phyloP scores from a whole-genome alignment of 92 coral and sea anemone genomes.

The Actinostola sp. region DNA sequence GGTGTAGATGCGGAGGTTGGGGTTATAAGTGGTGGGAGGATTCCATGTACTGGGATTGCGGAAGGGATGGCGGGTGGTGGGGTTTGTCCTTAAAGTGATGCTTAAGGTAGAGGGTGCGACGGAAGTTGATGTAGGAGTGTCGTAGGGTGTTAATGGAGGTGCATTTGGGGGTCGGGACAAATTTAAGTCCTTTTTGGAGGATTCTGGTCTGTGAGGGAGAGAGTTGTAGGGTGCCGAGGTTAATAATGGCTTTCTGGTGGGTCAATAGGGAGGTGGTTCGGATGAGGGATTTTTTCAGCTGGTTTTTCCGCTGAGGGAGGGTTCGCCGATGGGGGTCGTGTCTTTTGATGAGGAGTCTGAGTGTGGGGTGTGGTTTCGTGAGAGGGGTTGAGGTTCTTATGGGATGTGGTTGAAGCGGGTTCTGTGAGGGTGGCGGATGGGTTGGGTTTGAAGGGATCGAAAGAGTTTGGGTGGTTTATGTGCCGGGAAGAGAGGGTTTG shows the following conservation, averaged over 20 bases:
- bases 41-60: not conserved
- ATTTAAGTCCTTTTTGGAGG: conserved; percentile 31
- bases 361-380: no score
- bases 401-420: no score
- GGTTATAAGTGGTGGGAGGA: not conserved
- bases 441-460: no score
- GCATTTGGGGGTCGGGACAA: conserved; percentile 18
- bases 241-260: conserved; percentile 3
- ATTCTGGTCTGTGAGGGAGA: not conserved
- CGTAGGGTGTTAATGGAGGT: not conserved
- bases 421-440: no score
- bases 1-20: not conserved
- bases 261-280: not conserved
- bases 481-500: no score
- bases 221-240: not conserved
- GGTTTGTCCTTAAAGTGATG: not conserved
- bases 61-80: not conserved
- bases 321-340: no score
- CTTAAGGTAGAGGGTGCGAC: not conserved
- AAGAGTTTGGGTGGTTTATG: no score
- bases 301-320: no score
- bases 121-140: not conserved
- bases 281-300: not conserved
- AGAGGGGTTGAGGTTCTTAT: no score
- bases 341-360: no score